Conservation (phyloP, 1,140 invertebrate species). For the Anastatus disparis region DNA sequence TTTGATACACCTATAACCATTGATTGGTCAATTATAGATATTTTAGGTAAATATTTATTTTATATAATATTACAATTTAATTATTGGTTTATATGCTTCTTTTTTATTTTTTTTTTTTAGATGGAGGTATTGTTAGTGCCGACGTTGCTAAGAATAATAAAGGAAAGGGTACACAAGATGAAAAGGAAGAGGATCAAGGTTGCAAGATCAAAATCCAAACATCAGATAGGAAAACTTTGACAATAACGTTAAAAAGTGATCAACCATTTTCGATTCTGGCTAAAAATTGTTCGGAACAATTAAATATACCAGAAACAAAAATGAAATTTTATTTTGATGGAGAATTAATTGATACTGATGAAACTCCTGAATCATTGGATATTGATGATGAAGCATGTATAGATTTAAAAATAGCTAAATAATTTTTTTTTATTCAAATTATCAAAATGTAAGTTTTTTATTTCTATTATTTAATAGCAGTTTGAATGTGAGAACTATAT, state of each 20-base stretch:
- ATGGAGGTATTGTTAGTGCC: constrained; percentile 55
- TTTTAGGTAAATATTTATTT: constrained; percentile 52
- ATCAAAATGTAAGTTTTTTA: not conserved
- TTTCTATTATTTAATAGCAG: not conserved
- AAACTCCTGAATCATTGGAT: constrained; percentile 61
- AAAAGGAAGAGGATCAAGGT: constrained; percentile 34
- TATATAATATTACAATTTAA: too few relatives aligned
- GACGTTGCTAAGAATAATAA: constrained; percentile 23
- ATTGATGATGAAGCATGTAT: constrained; percentile 61
- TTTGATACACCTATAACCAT: constrained; percentile 57
- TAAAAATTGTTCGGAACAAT: constrained; percentile 48
- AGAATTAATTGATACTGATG: constrained; percentile 50
- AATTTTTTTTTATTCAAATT: not conserved
- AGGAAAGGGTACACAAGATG: not conserved
- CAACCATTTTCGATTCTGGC: constrained; percentile 50
- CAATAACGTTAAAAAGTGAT: constrained; percentile 46
- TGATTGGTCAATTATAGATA: constrained; percentile 57
- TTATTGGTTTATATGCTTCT: too few relatives aligned
- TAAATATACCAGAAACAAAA: constrained; percentile 47
- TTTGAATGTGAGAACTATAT: too few relatives aligned
- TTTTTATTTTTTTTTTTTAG: constrained; percentile 45
- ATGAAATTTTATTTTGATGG: constrained; percentile 63
- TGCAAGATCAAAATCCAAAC: constrained; percentile 61
- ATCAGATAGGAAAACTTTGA: constrained; percentile 49
- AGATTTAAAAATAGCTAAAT: constrained; percentile 52